Evolutionary conservation across 2,888 invertebrate species (phyloP).

Genomic region (Sphinx pinastri): DNA sequence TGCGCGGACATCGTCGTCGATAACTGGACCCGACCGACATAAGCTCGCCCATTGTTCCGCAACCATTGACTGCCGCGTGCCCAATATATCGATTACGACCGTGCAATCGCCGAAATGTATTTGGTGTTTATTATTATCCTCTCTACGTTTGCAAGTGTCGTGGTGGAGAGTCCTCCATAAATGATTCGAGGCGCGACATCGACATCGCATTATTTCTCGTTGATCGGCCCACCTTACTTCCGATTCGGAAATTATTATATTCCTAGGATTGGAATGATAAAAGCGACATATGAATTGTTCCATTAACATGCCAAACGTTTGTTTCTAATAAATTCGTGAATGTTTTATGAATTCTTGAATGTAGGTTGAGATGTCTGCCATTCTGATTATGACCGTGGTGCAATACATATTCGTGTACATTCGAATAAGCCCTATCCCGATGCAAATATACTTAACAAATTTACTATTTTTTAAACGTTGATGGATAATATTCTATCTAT

Average conservation of each 20-base stretch:
- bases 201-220: constrained; percentile 79
- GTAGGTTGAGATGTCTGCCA: constrained; percentile 58
- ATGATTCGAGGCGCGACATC: constrained; percentile 78
- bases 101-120: constrained; percentile 65
- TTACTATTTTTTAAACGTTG: no score
- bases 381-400: constrained; percentile 30
- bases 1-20: constrained; percentile 66
- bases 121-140: constrained; percentile 35
- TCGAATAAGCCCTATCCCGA: no score
- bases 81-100: constrained; percentile 49
- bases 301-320: constrained; percentile 67
- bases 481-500: background rate
- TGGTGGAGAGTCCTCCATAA: constrained; percentile 69
- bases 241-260: constrained; percentile 83
- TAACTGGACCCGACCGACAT: constrained; percentile 54
- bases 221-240: constrained; percentile 80
- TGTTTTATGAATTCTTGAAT: constrained; percentile 62
- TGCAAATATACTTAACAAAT: no score
- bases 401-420: constrained; percentile 24
- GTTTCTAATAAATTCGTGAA: constrained; percentile 64
- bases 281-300: constrained; percentile 64
- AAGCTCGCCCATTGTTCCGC: constrained; percentile 59
- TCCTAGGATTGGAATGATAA: constrained; percentile 71
- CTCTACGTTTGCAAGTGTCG: constrained; percentile 36
- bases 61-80: constrained; percentile 66